A percentile compares a stretch with the other conserved stretches of the same genome.
phyloP scores from a whole-genome alignment of 2,888 invertebrate species.

The Alcis repandata region DNA sequence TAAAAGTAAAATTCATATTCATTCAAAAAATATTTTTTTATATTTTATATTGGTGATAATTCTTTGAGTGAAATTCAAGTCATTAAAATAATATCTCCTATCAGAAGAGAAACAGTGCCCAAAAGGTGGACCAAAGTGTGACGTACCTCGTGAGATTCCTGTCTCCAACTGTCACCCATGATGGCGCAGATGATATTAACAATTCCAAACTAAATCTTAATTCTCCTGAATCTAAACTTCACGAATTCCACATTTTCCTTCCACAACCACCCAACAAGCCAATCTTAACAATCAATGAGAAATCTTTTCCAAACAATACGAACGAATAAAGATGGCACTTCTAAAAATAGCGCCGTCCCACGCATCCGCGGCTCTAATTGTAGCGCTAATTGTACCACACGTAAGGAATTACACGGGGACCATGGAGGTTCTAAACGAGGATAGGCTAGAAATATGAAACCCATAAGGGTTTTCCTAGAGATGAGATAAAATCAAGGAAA shows the following conservation, averaged over 20 bases:
- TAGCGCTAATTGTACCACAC: slow-evolving; percentile 40
- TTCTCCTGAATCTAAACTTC: no score
- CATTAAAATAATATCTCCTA: background rate
- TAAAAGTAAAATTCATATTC: no score
- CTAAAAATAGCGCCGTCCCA: slow-evolving; percentile 44
- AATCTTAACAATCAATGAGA: slow-evolving; percentile 5
- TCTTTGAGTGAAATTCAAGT: no score
- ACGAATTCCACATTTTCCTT: background rate
- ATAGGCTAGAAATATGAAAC: background rate
- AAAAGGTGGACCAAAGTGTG: background rate
- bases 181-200: background rate
- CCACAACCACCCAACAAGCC: slow-evolving; percentile 15
- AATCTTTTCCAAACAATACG: slow-evolving; percentile 28
- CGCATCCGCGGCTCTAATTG: slow-evolving; percentile 46
- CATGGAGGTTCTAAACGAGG: slow-evolving; percentile 18
- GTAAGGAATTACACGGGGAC: slow-evolving; percentile 22
- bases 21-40: no score
- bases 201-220: background rate
- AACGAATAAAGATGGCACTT: slow-evolving; percentile 29
- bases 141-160: slow-evolving; percentile 3
- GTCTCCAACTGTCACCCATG: background rate
- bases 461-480: no score
- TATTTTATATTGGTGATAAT: no score
- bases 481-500: background rate
- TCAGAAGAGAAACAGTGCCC: background rate